phyloP scores from a whole-genome alignment of 2,888 invertebrate genomes.

The Zaprionus lineosus region DNA sequence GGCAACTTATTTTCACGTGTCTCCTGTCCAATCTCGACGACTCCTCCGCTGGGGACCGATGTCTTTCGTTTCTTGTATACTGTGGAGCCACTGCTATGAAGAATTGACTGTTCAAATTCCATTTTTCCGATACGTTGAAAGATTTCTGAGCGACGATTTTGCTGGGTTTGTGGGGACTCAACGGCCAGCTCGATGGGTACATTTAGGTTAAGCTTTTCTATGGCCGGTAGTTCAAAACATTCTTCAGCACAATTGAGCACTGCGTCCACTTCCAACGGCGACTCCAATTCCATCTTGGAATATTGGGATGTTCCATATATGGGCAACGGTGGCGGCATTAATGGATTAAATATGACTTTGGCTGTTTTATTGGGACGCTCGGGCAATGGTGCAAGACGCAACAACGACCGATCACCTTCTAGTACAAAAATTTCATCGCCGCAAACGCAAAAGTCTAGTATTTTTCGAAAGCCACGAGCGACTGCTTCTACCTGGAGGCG shows the following conservation, averaged over 20 bases:
- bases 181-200: conserved; percentile 81
- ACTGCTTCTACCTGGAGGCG: conserved; percentile 87
- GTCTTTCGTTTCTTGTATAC: conserved; percentile 47
- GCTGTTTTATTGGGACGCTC: conserved; percentile 84
- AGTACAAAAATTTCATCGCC: conserved; percentile 90
- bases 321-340: conserved; percentile 80
- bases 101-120: conserved; percentile 88
- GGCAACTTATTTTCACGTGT: conserved; percentile 44
- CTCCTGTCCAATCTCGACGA: conserved; percentile 81
- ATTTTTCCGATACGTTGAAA: conserved; percentile 89
- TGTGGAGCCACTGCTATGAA: conserved; percentile 85
- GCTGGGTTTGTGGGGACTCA: conserved; percentile 79
- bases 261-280: conserved; percentile 77
- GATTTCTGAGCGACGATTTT: conserved; percentile 85
- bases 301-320: conserved; percentile 58
- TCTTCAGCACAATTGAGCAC: conserved; percentile 87
- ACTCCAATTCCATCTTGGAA: conserved; percentile 72
- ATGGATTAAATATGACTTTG: conserved; percentile 81
- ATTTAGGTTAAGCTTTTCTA: conserved; percentile 84
- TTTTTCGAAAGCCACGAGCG: conserved; percentile 86
- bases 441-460: conserved; percentile 78
- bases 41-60: conserved; percentile 52
- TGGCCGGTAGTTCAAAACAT: conserved; percentile 88
- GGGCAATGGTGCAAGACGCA: conserved; percentile 90
- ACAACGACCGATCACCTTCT: conserved; percentile 89